Evolutionary conservation across 2,113 vertebrate genomes (phyloP).

Genomic region (Albula goreensis): DNA sequence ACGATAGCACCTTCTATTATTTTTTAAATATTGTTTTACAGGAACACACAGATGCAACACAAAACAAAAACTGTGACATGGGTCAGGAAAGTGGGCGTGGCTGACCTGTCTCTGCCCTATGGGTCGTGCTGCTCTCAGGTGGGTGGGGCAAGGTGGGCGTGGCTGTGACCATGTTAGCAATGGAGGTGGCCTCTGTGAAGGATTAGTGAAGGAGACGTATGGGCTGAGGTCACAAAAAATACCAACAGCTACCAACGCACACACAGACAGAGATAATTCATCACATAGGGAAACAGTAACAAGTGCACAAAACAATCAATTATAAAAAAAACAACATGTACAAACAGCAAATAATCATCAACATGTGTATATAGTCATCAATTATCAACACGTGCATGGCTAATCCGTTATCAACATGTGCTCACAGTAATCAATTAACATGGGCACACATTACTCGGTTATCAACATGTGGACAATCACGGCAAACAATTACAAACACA

Average conservation of each 20-base stretch:
- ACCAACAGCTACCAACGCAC: too few relatives aligned
- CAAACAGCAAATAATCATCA: not conserved
- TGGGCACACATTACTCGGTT: not conserved
- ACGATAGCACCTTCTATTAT: too few relatives aligned
- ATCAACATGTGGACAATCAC: not conserved
- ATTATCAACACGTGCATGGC: not conserved
- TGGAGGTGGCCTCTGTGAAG: slow-evolving; percentile 80
- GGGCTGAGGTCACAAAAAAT: too few relatives aligned
- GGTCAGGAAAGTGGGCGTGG: not conserved
- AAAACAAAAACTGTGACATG: too few relatives aligned
- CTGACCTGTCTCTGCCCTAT: slow-evolving; percentile 68
- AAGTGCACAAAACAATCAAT: too few relatives aligned
- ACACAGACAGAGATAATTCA: too few relatives aligned
- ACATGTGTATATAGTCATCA: not conserved
- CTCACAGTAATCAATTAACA: slow-evolving; percentile 31
- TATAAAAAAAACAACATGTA: too few relatives aligned
- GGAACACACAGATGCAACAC: too few relatives aligned
- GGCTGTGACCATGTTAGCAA: slow-evolving; percentile 71
- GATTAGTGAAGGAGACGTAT: not conserved
- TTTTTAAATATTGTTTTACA: too few relatives aligned
- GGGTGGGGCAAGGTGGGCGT: slow-evolving; percentile 72
- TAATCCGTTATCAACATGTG: not conserved
- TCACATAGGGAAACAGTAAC: too few relatives aligned
- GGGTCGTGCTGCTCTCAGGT: slow-evolving; percentile 72
- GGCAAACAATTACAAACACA: not conserved